Evolutionary conservation across 2,888 invertebrate species (phyloP).

Genomic region (Pocota personata): DNA sequence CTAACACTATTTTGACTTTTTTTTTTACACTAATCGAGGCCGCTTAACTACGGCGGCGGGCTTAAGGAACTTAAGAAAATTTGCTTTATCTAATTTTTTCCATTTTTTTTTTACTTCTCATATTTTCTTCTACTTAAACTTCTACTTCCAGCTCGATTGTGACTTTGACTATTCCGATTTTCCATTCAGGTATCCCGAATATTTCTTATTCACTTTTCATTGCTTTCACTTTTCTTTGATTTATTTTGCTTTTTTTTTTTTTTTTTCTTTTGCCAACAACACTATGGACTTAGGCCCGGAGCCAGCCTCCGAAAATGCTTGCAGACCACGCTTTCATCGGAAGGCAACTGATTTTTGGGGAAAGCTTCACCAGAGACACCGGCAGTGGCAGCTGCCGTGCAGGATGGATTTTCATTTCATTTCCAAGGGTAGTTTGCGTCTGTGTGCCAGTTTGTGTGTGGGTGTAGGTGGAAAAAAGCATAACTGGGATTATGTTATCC

Average conservation of each 20-base stretch:
- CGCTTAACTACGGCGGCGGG: conserved; percentile 5
- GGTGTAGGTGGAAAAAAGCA: conserved; percentile 33
- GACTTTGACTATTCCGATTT: background rate
- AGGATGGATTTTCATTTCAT: conserved; percentile 47
- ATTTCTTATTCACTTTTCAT: background rate
- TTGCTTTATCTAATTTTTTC: conserved; percentile 26
- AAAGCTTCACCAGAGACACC: conserved; percentile 41
- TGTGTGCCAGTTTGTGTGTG: background rate
- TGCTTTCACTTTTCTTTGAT: conserved; percentile 20
- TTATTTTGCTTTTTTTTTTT: background rate
- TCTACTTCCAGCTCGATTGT: background rate
- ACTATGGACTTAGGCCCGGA: conserved; percentile 13
- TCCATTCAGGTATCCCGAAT: background rate
- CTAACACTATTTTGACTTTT: conserved; percentile 49
- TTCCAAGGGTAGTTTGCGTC: conserved; percentile 49
- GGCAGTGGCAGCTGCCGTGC: conserved; percentile 26
- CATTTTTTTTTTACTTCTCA: conserved; percentile 6
- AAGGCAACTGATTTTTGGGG: conserved; percentile 64
- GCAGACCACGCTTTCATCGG: conserved; percentile 64
- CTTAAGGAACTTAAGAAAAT: conserved; percentile 20
- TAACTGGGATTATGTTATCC: conserved; percentile 67
- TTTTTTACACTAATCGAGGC: conserved; percentile 17
- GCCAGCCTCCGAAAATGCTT: conserved; percentile 60
- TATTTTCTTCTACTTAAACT: background rate
- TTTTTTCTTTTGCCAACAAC: conserved; percentile 8